Evolutionary conservation across 2,113 vertebrate species (phyloP).

Genomic region (Hemiprocne comata): DNA sequence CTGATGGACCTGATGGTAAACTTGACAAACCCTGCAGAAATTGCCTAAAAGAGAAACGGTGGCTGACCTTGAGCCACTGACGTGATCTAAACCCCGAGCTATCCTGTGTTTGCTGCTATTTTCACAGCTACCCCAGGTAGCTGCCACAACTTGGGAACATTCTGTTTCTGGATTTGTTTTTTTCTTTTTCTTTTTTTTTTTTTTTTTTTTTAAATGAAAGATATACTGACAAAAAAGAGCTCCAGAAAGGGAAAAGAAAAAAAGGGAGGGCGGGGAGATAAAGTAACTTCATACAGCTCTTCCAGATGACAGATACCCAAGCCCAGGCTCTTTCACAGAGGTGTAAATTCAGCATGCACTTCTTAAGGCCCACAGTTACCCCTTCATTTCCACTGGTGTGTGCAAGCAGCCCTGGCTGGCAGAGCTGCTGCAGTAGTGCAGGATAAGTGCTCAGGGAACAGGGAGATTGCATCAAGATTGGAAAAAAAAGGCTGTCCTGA

Average conservation of each 20-base stretch:
- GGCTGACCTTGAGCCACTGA: neutral
- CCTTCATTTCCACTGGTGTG: neutral
- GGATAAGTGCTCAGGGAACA: neutral
- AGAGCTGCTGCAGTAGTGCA: neutral
- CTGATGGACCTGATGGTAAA: neutral
- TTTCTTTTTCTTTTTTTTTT: neutral
- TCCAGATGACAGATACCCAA: neutral
- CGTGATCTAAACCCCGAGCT: neutral
- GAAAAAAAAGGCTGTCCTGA: neutral
- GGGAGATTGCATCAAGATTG: neutral
- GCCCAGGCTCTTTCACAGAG: neutral
- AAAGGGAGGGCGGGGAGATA: no score
- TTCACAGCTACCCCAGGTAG: neutral
- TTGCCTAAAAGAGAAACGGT: neutral
- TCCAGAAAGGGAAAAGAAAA: neutral
- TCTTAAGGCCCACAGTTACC: neutral
- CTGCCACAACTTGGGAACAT: fast-evolving
- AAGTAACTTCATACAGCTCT: neutral
- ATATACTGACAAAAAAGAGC: neutral
- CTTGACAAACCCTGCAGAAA: neutral
- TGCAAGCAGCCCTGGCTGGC: neutral
- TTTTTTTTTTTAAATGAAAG: neutral
- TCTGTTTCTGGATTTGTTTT: neutral
- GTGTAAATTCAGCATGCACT: neutral
- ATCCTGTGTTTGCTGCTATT: neutral